Percentiles rank a stretch among this genome's conserved stretches.
Conservation (phyloP, 1,140 invertebrate species). For the Lithobius niger region DNA sequence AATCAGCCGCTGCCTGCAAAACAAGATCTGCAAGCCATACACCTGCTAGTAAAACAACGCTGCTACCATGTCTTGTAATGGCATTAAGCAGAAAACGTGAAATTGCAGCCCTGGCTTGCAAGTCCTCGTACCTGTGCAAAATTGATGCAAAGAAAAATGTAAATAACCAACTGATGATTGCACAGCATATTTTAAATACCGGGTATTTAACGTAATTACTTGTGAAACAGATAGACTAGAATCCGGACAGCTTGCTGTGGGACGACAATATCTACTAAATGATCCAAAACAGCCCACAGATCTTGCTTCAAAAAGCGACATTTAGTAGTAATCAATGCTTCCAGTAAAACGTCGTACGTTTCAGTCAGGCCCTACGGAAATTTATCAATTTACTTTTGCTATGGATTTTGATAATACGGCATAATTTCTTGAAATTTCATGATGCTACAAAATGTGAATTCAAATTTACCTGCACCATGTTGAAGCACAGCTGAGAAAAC, state of each 20-base stretch:
- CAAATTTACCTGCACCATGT: slow-evolving; percentile 4
- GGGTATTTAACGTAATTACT: no score
- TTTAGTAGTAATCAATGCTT: background rate
- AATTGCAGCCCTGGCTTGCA: no score
- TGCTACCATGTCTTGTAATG: no score
- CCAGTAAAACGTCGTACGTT: background rate
- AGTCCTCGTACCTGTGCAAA: no score
- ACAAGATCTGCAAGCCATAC: no score
- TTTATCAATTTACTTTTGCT: background rate
- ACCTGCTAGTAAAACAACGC: no score
- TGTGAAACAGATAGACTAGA: no score
- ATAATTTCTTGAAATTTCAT: background rate
- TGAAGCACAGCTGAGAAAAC: background rate
- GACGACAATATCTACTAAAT: background rate
- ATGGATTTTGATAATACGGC: background rate
- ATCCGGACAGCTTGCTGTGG: background rate
- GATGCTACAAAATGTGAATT: background rate
- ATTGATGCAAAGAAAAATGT: no score
- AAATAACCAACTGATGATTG: no score
- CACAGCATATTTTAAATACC: no score
- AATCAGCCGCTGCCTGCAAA: no score
- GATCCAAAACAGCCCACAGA: background rate
- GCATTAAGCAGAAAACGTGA: no score
- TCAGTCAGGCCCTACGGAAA: background rate
- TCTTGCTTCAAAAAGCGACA: background rate